phyloP scores from a whole-genome alignment of 2,888 invertebrate species.

The Spodoptera exigua region DNA sequence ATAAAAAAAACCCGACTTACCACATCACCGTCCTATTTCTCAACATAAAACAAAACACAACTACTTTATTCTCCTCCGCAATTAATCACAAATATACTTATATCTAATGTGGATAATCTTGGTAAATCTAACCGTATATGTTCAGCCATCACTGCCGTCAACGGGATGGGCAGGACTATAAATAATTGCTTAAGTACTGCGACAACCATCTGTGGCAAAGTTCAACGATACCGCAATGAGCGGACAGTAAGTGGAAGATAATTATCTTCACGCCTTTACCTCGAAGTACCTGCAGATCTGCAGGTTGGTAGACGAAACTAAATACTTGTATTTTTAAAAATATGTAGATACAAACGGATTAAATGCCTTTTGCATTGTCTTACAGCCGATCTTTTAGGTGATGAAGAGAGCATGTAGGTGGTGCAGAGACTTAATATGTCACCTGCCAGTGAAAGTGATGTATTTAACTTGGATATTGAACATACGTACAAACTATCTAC shows the following conservation, averaged over 20 bases:
- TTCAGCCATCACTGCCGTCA: constrained; percentile 38
- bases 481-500: too few relatives aligned
- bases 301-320: constrained; percentile 7
- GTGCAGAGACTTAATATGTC: too few relatives aligned
- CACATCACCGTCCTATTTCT: constrained; percentile 47
- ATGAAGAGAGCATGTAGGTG: too few relatives aligned
- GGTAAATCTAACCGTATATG: constrained; percentile 20
- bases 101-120: not conserved
- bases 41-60: not conserved
- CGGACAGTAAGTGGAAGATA: constrained; percentile 49
- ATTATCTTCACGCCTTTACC: constrained; percentile 51
- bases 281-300: constrained; percentile 22
- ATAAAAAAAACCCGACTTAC: too few relatives aligned
- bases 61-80: not conserved
- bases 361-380: too few relatives aligned
- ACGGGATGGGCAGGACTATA: constrained; percentile 25
- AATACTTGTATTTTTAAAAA: too few relatives aligned
- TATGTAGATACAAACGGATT: too few relatives aligned
- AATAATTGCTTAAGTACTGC: constrained; percentile 50
- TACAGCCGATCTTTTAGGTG: too few relatives aligned
- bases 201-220: constrained; percentile 62
- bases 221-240: constrained; percentile 56
- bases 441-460: too few relatives aligned
- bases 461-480: too few relatives aligned
- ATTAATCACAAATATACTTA: constrained; percentile 16